Percentiles rank a stretch among this genome's conserved stretches.
Evolutionary conservation across 2,113 vertebrate genomes (phyloP).

Genomic region (Mustelus asterias): DNA sequence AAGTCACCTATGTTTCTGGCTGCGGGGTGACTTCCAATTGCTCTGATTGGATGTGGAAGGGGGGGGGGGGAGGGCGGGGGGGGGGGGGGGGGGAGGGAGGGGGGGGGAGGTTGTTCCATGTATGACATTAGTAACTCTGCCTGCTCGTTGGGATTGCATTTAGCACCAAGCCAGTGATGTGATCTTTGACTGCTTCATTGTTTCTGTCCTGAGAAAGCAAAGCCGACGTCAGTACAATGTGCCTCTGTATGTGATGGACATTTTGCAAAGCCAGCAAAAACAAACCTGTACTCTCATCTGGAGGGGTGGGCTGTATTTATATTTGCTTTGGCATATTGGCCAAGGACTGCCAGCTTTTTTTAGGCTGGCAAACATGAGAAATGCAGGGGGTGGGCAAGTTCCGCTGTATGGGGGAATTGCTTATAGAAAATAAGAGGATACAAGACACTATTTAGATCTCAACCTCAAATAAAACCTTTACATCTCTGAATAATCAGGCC

Average conservation of each 20-base stretch:
- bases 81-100: neutral
- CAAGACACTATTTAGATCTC: neutral
- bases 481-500: neutral
- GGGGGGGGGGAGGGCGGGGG: neutral
- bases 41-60: too few relatives aligned
- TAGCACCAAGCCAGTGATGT: neutral
- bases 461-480: slow-evolving; percentile 6
- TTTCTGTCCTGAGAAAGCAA: neutral
- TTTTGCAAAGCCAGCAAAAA: neutral
- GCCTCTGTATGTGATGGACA: neutral
- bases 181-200: neutral
- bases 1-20: neutral
- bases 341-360: neutral
- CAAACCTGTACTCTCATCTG: neutral
- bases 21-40: neutral
- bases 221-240: neutral
- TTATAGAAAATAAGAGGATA: neutral
- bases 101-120: neutral
- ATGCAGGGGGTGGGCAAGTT: neutral
- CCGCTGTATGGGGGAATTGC: neutral
- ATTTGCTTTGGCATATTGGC: neutral
- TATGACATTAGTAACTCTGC: neutral
- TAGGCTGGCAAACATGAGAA: neutral
- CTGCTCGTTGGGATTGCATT: neutral
- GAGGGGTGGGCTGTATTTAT: slow-evolving; percentile 6